A percentile compares a stretch with the other conserved stretches of the same genome.
phyloP scores from a whole-genome alignment of 2,113 vertebrate genomes.

The Synodontis membranacea region DNA sequence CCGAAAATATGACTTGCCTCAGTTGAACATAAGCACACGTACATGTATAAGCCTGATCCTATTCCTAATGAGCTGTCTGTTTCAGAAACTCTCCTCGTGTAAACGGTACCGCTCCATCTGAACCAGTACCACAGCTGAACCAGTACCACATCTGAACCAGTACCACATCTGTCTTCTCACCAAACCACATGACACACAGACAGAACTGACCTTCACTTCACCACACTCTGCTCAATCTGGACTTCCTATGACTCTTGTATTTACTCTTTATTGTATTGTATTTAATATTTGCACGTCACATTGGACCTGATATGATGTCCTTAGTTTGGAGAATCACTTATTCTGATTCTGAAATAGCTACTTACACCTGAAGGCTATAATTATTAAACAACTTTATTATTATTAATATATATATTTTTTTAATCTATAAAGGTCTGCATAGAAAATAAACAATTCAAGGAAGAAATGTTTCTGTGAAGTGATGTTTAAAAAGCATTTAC shows the following conservation, averaged over 20 bases:
- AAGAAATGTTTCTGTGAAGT: not conserved
- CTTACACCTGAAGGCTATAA: not conserved
- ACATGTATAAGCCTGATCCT: not conserved
- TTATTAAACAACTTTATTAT: not conserved
- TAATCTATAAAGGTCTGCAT: not conserved
- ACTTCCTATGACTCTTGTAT: not conserved
- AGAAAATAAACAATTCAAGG: not conserved
- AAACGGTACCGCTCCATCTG: not conserved
- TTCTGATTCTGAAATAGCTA: not conserved
- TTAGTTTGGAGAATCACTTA: too few species aligned
- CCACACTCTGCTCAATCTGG: not conserved
- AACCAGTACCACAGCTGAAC: not conserved
- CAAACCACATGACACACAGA: not conserved
- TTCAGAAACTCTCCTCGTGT: not conserved
- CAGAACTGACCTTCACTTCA: not conserved
- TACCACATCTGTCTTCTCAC: not conserved
- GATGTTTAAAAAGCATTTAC: not conserved
- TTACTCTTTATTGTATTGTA: not conserved
- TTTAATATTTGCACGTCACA: not conserved
- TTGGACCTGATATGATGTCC: not conserved
- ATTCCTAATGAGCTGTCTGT: not conserved
- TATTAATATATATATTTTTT: not conserved
- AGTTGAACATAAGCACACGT: not conserved
- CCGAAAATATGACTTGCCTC: not conserved
- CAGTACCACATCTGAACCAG: too few species aligned